Percentiles rank a stretch among this genome's conserved stretches.
These are phyloP conservation scores for Peromyscus melanophrys DNA, from an alignment of 2,797 vertebrate species.

Conservation along the genomic window DNA sequence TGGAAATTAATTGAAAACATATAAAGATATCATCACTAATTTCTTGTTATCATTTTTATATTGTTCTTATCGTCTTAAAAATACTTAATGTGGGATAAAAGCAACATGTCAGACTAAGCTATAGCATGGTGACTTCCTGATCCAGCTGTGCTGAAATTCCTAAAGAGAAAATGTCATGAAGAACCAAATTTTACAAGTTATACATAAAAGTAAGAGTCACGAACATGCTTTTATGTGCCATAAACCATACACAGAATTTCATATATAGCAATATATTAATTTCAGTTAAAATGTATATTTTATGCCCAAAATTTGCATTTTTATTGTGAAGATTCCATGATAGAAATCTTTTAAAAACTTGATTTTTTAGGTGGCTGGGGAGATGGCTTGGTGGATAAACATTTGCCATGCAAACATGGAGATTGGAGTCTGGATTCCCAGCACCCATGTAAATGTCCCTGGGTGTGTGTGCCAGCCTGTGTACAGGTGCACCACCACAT, in stretches of 20 bases:
- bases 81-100: neutral
- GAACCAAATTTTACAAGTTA: conserved; percentile 43
- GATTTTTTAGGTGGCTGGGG: neutral
- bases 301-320: conserved; percentile 13
- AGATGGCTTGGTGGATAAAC: neutral
- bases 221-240: conserved; percentile 17
- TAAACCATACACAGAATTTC: conserved; percentile 17
- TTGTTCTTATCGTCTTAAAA: conserved; percentile 62
- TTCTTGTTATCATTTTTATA: conserved; percentile 52
- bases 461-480: neutral
- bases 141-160: neutral
- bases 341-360: conserved; percentile 51
- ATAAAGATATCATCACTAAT: neutral
- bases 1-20: conserved; percentile 55
- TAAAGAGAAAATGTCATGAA: conserved; percentile 47
- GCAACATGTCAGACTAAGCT: neutral
- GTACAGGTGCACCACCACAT: neutral
- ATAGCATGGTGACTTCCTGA: conserved; percentile 61
- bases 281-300: conserved; percentile 52
- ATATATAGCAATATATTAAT: conserved; percentile 19
- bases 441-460: neutral
- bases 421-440: neutral
- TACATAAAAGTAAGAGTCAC: conserved; percentile 62
- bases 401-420: neutral
- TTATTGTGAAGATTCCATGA: conserved; percentile 3